These are phyloP conservation scores for Netelia virgata DNA, from an alignment of 2,888 invertebrate species.

Conservation along the genomic window DNA sequence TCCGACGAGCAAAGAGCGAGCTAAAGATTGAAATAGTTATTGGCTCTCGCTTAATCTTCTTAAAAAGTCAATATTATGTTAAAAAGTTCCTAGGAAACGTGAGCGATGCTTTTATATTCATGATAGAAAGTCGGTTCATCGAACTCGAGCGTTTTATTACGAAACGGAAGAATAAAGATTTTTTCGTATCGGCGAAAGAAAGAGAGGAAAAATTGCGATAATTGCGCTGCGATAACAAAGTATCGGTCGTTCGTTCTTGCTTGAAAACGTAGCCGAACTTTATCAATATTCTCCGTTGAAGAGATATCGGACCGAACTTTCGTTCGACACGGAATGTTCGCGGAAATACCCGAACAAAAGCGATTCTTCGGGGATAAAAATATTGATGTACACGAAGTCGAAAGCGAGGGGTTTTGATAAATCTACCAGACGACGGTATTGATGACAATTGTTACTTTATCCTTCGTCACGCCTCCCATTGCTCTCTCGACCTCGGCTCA, in stretches of 20 bases:
- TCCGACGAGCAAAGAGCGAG: neutral
- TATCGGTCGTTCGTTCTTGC: neutral
- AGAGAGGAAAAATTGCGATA: neutral
- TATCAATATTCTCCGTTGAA: neutral
- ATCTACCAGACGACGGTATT: slow-evolving; percentile 16
- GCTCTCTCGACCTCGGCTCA: slow-evolving; percentile 19
- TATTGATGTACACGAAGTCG: neutral
- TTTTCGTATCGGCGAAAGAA: neutral
- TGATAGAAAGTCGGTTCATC: slow-evolving; percentile 3
- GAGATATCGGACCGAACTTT: neutral
- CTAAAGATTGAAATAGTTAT: slow-evolving; percentile 31
- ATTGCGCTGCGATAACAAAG: neutral
- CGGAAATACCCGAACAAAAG: neutral
- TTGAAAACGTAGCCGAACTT: neutral
- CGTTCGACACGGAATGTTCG: neutral
- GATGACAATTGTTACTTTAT: slow-evolving; percentile 32
- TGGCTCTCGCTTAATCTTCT: slow-evolving; percentile 46
- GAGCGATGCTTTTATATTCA: slow-evolving; percentile 11
- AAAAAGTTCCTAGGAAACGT: slow-evolving; percentile 31
- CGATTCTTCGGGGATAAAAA: neutral
- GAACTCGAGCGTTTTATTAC: neutral
- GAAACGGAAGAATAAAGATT: neutral
- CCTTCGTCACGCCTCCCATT: slow-evolving; percentile 1
- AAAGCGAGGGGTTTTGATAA: slow-evolving; percentile 22
- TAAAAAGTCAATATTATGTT: slow-evolving; percentile 57